Base-by-base conservation (phyloP, 2,888 invertebrate genomes). In the Papilio demoleus region DNA sequence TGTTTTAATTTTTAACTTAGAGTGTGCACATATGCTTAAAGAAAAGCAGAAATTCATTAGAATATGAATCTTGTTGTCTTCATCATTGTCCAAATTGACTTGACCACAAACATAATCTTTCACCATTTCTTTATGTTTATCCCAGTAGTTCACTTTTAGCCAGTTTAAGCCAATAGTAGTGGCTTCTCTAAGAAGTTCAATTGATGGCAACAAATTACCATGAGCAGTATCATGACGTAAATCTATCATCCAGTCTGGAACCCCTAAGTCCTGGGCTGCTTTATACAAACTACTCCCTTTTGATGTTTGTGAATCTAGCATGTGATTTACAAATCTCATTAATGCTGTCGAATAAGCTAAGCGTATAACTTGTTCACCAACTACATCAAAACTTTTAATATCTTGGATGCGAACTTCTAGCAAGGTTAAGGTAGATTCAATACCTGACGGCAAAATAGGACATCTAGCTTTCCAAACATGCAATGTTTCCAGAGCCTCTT, bases 171-270 rank as follows among this genome's bases (percentile, higher is more conserved):
- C 93, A 76, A 94, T 93, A 31, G 91, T 80, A 24, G 94, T 88
- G 2, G 95, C 96, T 73, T 94, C 91, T 80, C 94, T 90, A 4
- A 97, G 86, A 62, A 95, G 85, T 53, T 88, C 88, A 34, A 96
- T 82, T 0, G 95, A 93, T 17, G 97, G 97, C 36, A 96, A 84
- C 71, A 93, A 93, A 72, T 94, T 93, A 65, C 94, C 94, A 81
- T 97, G 97, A 34, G 97, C 95, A 45, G 95, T 94, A 72, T 96
- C 95, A 82, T 97, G 97, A 65, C 97, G 93, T 64, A 97, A 83
- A 73, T 95, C 94, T 6, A 97, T 95, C 68, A 97, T 93, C 97
- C 97, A 97, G 70, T 95, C 94, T 0, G 97, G 97, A 47, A 97
- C 93, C 50, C 94, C 95, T 69, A 95, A 85, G 82, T 94, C 93